Percentiles rank a stretch among this genome's conserved stretches.
phyloP scores from a whole-genome alignment of 1,140 invertebrate genomes.

The Tetramorium simillimum region DNA sequence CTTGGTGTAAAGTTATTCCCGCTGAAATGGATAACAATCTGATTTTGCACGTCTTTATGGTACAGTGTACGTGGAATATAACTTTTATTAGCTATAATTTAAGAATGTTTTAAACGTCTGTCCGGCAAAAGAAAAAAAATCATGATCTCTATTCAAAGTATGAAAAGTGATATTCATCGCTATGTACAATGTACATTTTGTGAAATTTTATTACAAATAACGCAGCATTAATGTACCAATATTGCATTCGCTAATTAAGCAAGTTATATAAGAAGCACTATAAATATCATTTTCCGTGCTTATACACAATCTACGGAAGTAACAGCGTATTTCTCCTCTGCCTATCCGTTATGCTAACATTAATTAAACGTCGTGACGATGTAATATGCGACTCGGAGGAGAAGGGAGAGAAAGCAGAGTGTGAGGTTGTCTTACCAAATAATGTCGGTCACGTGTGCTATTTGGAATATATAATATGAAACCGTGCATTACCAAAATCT shows the following conservation, averaged over 20 bases:
- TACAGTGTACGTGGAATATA: neutral
- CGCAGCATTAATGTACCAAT: neutral
- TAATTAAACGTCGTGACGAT: slow-evolving; percentile 54
- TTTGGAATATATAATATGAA: neutral
- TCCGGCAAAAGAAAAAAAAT: neutral
- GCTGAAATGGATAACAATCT: neutral
- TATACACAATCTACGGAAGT: slow-evolving; percentile 1
- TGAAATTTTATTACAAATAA: neutral
- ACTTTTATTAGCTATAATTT: slow-evolving; percentile 17
- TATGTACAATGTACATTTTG: neutral
- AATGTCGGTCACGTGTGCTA: neutral
- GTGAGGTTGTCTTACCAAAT: slow-evolving; percentile 27
- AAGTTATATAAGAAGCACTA: neutral
- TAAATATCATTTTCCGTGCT: neutral
- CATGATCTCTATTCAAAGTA: neutral
- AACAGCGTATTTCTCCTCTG: slow-evolving; percentile 62
- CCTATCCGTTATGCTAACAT: slow-evolving; percentile 67
- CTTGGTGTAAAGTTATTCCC: neutral
- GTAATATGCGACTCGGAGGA: neutral
- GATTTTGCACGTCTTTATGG: neutral
- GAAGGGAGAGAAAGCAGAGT: neutral
- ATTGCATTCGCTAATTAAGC: slow-evolving; percentile 3
- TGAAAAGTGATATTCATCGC: neutral
- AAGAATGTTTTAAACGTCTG: neutral
- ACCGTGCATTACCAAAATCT: neutral